Evolutionary conservation across 2,888 invertebrate species (phyloP), one percentile per base, ranked within the genome.

Genomic region (Vesta saturnalis): DNA sequence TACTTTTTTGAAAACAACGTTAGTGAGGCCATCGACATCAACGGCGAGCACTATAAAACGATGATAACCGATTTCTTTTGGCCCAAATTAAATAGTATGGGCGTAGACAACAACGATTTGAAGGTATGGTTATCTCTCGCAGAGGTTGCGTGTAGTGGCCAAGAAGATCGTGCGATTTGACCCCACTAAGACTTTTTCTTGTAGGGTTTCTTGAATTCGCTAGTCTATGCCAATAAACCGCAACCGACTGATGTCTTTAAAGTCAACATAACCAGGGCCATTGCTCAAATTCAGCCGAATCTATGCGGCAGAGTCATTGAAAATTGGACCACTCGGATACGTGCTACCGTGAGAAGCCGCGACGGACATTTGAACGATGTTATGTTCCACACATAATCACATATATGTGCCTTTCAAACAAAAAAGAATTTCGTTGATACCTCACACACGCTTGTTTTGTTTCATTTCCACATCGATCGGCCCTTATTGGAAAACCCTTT

Each of bases 281-380:
- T 78, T 70, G 74, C 65, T 76, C 74, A 77, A 78, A 80, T 78
- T 79, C 78, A 79, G 74, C 74, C 75, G 58, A 76, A 79, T 79
- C 52, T 76, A 78, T 79, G 77, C 77, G 72, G 67, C 63, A 77
- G 70, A 76, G 73, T 78, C 71, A 78, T 79, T n/a, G n/a, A n/a
- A n/a, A n/a, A n/a, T n/a, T 67, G 72, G 64, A 72, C 10, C 30
- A 30, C 30, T 30, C 43, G 43, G 43, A 43, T 72, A 71, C 67
- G 76, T 75, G 30, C 73, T 30, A 67, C 67, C 49, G 46, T 39
- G 56, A 23, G 60, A 68, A 60, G 64, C 60, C 69, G 76, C 73
- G 52, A 74, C 73, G 60, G 72, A 73, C 52, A 60, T 63, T 64
- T 43, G n/a, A 49, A 49, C 47, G 47, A 49, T 49, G 18, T 49